Evolutionary conservation across 1,140 invertebrate genomes (phyloP).

Genomic region (Zaprionus africanus): DNA sequence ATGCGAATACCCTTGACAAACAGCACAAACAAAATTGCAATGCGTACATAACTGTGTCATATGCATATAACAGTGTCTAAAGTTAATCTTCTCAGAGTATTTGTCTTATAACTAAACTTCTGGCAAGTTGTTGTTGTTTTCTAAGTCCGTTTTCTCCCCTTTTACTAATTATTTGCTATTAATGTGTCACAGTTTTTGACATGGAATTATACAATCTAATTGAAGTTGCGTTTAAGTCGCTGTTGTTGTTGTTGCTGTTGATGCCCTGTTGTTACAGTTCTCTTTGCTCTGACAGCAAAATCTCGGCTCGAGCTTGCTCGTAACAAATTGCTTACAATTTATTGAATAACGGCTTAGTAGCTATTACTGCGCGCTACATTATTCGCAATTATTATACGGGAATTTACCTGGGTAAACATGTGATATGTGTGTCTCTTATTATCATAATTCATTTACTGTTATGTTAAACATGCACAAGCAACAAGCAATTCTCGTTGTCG

Average conservation of each 20-base stretch:
- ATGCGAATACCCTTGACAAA: slow-evolving; percentile 34
- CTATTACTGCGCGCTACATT: neutral
- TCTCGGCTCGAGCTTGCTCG: neutral
- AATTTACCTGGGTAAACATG: neutral
- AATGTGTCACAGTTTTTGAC: neutral
- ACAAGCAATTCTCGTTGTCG: neutral
- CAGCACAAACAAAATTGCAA: slow-evolving; percentile 8
- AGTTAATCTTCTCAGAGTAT: neutral
- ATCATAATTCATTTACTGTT: slow-evolving; percentile 21
- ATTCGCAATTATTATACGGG: neutral
- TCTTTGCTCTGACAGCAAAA: neutral
- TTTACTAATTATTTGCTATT: neutral
- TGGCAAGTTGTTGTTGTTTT: neutral
- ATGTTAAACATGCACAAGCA: neutral
- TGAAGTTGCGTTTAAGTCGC: neutral
- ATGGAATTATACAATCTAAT: slow-evolving; percentile 7
- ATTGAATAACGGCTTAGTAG: slow-evolving; percentile 2
- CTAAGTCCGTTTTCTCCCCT: neutral
- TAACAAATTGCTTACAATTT: slow-evolving; percentile 3
- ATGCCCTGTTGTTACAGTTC: neutral
- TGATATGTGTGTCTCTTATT: slow-evolving; percentile 3
- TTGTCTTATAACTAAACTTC: neutral
- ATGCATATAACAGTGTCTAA: neutral
- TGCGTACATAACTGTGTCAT: neutral
- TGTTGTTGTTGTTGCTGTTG: neutral